phyloP scores from a whole-genome alignment of 2,888 invertebrate genomes.

The Megaustenia siamemsis region DNA sequence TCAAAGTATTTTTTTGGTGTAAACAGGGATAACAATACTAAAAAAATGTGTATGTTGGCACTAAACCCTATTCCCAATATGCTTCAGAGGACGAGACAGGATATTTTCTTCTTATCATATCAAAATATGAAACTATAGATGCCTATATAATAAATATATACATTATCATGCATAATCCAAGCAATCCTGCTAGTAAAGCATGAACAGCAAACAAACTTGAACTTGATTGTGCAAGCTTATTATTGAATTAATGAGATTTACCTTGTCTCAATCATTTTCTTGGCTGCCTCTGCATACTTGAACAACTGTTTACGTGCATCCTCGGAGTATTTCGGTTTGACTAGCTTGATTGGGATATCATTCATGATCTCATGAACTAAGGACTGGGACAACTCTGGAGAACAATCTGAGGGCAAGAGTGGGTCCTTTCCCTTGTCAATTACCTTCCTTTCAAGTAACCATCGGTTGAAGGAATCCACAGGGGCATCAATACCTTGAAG shows the following conservation, averaged over 20 bases:
- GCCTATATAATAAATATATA: too few relatives aligned
- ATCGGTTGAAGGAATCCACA: conserved; percentile 95
- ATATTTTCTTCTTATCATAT: too few relatives aligned
- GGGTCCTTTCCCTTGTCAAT: conserved; percentile 94
- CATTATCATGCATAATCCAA: neutral
- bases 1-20: too few relatives aligned
- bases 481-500: conserved; percentile 91
- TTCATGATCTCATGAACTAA: conserved; percentile 99
- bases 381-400: conserved; percentile 93
- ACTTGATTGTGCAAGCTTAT: neutral
- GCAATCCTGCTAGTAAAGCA: too few relatives aligned
- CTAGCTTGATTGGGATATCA: conserved; percentile 96
- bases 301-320: conserved; percentile 96
- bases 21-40: too few relatives aligned
- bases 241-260: conserved; percentile 73
- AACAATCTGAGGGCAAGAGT: conserved; percentile 93
- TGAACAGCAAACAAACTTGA: neutral
- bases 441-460: conserved; percentile 97
- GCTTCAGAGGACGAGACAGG: too few relatives aligned
- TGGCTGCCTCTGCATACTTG: conserved; percentile 96
- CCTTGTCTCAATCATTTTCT: conserved; percentile 95
- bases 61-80: too few relatives aligned
- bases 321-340: conserved; percentile 96
- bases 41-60: too few relatives aligned
- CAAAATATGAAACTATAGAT: too few relatives aligned